Conservation (phyloP, 2,888 invertebrate species). For the Pachliopta kotzebuea region DNA sequence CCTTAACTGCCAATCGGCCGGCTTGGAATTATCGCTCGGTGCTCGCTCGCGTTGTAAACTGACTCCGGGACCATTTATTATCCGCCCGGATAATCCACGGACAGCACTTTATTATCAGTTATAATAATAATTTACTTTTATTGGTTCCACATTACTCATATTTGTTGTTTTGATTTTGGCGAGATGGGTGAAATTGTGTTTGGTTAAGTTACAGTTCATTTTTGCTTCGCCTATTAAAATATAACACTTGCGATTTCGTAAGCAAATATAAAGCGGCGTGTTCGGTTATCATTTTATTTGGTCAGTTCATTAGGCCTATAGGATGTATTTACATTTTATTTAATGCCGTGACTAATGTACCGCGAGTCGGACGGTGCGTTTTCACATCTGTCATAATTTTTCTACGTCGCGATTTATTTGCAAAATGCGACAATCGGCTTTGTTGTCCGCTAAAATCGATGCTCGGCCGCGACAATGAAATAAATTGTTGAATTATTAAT, state of each 20-base stretch:
- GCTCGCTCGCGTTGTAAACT: conserved; percentile 64
- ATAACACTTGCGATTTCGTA: conserved; percentile 31
- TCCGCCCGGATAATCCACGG: conserved; percentile 72
- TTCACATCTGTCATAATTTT: conserved; percentile 78
- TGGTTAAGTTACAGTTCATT: conserved; percentile 57
- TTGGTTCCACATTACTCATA: conserved; percentile 74
- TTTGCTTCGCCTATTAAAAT: conserved; percentile 27
- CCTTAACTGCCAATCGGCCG: conserved; percentile 68
- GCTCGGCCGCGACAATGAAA: conserved; percentile 44
- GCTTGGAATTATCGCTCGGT: conserved; percentile 66
- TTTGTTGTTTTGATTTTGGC: conserved; percentile 71
- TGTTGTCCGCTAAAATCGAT: conserved; percentile 53
- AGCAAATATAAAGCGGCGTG: conserved; percentile 31
- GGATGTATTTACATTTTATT: conserved; percentile 64
- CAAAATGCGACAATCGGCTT: conserved; percentile 69
- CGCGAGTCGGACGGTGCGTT: conserved; percentile 47
- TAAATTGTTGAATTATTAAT: conserved; percentile 66
- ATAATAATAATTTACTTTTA: conserved; percentile 79
- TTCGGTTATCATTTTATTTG: conserved; percentile 58
- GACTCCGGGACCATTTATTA: conserved; percentile 69
- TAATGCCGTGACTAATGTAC: conserved; percentile 70
- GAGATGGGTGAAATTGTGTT: conserved; percentile 66
- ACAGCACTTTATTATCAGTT: conserved; percentile 79
- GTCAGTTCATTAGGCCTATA: conserved; percentile 59
- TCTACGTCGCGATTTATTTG: conserved; percentile 77